Percentiles rank a stretch among this genome's conserved stretches.
Conservation (phyloP, 2,797 vertebrate genomes). For the Eupleurogrammus muticus region DNA sequence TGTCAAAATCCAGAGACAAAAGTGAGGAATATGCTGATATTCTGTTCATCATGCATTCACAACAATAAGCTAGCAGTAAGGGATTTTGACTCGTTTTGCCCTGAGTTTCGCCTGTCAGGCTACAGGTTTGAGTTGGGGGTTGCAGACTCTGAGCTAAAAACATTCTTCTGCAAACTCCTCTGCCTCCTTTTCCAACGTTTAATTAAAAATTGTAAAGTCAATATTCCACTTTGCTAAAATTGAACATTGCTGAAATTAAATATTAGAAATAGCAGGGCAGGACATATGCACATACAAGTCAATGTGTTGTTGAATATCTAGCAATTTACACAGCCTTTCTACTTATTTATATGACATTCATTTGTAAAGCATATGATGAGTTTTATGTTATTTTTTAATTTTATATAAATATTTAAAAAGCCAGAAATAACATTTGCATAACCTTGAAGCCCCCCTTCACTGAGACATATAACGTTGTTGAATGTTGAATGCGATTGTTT, state of each 20-base stretch:
- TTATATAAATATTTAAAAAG: background rate
- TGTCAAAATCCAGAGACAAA: background rate
- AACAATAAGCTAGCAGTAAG: background rate
- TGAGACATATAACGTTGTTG: background rate
- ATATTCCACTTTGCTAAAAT: background rate
- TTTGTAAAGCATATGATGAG: background rate
- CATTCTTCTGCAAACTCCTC: background rate
- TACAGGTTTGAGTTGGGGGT: background rate
- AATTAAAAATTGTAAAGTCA: too few species aligned
- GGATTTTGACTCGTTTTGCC: background rate
- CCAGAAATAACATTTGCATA: background rate
- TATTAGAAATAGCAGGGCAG: background rate
- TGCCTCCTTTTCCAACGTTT: background rate
- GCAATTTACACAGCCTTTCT: background rate
- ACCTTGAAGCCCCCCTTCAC: background rate
- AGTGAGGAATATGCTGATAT: background rate
- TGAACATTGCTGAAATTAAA: background rate
- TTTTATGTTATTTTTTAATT: background rate
- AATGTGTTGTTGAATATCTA: background rate
- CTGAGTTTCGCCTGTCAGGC: background rate
- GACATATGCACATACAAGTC: background rate
- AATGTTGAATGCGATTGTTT: slow-evolving; percentile 28
- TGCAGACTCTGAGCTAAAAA: background rate
- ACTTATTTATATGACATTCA: background rate
- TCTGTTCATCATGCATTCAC: background rate